These are phyloP conservation scores for Synergus gifuensis DNA, from an alignment of 2,888 invertebrate species.

Conservation along the genomic window DNA sequence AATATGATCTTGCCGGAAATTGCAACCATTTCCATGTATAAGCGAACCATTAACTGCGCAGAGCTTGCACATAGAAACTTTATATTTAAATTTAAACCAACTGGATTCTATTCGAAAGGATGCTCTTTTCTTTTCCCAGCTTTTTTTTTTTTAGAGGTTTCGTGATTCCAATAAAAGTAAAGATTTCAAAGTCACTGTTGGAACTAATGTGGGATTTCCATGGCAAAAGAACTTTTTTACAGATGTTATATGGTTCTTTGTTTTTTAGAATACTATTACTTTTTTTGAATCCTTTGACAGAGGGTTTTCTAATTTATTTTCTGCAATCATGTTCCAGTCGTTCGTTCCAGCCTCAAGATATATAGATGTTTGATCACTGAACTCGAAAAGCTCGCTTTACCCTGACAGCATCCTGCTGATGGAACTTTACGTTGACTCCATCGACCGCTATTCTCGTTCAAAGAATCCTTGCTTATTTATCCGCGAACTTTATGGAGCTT, in stretches of 20 bases:
- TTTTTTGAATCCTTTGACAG: background rate
- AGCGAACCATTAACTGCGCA: constrained; percentile 61
- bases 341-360: constrained; percentile 42
- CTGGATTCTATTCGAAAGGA: constrained; percentile 54
- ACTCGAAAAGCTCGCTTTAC: constrained; percentile 48
- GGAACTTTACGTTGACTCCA: constrained; percentile 48
- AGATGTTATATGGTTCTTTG: no score
- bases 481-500: background rate
- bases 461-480: constrained; percentile 33
- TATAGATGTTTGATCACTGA: constrained; percentile 45
- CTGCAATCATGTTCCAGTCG: background rate
- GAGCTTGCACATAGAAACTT: constrained; percentile 60
- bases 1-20: constrained; percentile 59
- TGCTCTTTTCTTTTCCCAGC: background rate
- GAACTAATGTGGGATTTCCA: background rate
- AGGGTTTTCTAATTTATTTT: background rate
- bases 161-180: background rate
- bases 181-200: background rate
- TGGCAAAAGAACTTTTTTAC: background rate
- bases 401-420: constrained; percentile 51
- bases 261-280: background rate
- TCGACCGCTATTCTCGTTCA: constrained; percentile 46
- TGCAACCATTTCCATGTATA: constrained; percentile 60
- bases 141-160: background rate
- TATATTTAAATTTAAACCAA: constrained; percentile 63